A percentile compares a stretch with the other conserved stretches of the same genome.
Evolutionary conservation across 2,797 vertebrate species (phyloP).

Genomic region (Brachyrhaphis roseni): DNA sequence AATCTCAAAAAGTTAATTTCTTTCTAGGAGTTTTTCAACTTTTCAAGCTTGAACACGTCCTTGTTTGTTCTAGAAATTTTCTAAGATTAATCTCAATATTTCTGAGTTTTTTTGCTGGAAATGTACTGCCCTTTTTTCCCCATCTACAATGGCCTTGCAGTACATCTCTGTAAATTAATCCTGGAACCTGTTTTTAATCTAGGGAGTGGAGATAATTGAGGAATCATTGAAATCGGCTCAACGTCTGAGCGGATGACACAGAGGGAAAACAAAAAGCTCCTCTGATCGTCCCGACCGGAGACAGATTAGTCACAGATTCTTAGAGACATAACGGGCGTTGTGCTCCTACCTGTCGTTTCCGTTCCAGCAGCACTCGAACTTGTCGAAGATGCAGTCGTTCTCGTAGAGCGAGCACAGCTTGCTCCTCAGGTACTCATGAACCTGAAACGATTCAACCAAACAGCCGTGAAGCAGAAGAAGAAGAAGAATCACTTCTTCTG

Average conservation of each 20-base stretch:
- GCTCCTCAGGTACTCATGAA: constrained; percentile 98
- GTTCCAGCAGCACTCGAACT: constrained; percentile 99
- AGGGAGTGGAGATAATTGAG: neutral
- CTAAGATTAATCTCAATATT: no score
- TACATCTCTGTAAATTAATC: no score
- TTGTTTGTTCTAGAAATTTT: no score
- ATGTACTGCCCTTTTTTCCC: no score
- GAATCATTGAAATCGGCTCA: neutral
- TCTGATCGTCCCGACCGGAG: neutral
- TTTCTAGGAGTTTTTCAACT: no score
- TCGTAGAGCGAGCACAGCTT: constrained; percentile 98
- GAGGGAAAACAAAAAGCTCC: neutral
- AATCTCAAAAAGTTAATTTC: no score
- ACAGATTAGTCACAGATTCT: neutral
- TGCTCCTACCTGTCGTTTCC: constrained; percentile 89
- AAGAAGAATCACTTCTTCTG: neutral
- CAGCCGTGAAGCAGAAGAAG: neutral
- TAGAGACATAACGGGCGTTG: neutral
- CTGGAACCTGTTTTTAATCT: neutral
- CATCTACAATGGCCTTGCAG: no score
- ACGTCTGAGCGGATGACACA: neutral
- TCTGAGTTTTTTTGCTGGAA: no score
- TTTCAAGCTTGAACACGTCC: no score
- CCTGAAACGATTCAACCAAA: constrained; percentile 73
- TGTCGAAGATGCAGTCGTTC: constrained; percentile 99